Base-by-base conservation (phyloP, 1,140 invertebrate species). In the Drosophila carrolli region DNA sequence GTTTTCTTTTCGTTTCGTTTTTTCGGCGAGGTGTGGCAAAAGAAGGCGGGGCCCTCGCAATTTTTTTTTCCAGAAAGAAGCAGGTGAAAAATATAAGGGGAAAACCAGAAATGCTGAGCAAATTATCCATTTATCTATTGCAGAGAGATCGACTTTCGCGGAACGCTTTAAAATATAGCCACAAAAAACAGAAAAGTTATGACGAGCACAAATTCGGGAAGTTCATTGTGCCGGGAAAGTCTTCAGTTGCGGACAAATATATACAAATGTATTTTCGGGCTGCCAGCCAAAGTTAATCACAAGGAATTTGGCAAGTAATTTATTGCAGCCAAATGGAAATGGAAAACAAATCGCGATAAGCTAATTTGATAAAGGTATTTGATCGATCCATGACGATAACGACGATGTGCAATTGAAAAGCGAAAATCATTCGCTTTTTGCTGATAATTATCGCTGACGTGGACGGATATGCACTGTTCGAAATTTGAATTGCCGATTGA, bases 41-140 rank as follows among this genome's bases (percentile, higher is more conserved):
- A 32, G 29, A 8, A 8, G 29, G 29, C 29, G 50, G 27, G 51
- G 47, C n/a, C n/a, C 27, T 47, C 41, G 10, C 38, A 72, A 74
- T 53, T 55, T 40, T 73, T 61, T 56, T 73, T 61, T 56, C n/a
- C 27, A 35, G 53, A 82, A 81, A 67, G 54, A 32, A 57, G 48
- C 61, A 75, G 71, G 72, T 76, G 73, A 74, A 74, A 72, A 71
- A 29, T 19, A 23, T n/a, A 61, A 46, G 56, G 55, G 43, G 23
- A 38, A 38, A 27, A 37, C 51, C 27, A 27, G 23, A 80, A 77
- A 47, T 11, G 73, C 37, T 76, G 47, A 19, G 40, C 54, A 81
- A 83, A 77, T 61, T 59, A 48, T 81, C 54, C 58, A 54, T 72
- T 46, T 57, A 80, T 80, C 70, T 48, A 58, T 29, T 5, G 40